Conservation (phyloP, 2,888 invertebrate genomes). For the Andrena dorsata region DNA sequence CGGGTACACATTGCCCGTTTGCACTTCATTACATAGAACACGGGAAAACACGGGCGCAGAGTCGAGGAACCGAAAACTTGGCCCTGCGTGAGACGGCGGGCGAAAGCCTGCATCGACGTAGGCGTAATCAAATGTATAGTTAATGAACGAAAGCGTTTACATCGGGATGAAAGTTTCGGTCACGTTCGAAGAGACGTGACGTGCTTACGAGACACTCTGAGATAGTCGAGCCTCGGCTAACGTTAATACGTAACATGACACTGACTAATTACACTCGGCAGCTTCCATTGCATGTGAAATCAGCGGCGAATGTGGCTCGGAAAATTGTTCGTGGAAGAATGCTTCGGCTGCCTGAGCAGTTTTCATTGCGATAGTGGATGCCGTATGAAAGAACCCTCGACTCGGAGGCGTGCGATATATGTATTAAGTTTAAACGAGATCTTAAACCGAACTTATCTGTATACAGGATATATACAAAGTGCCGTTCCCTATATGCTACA, state of each 20-base stretch:
- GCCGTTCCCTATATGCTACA: neutral
- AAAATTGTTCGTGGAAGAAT: neutral
- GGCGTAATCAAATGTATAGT: slow-evolving; percentile 31
- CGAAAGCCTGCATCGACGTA: slow-evolving; percentile 14
- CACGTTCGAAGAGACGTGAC: slow-evolving; percentile 23
- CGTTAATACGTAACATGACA: slow-evolving; percentile 33
- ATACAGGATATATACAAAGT: neutral
- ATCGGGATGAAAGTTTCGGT: slow-evolving; percentile 32
- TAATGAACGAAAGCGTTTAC: slow-evolving; percentile 53
- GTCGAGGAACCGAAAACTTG: slow-evolving; percentile 43
- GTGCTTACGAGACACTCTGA: slow-evolving; percentile 20
- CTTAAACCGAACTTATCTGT: neutral
- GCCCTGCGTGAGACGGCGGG: neutral
- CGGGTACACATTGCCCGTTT: slow-evolving; percentile 50
- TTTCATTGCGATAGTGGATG: neutral
- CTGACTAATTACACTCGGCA: slow-evolving; percentile 42
- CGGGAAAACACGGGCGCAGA: slow-evolving; percentile 25
- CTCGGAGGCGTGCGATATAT: too few relatives aligned
- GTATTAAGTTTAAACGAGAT: neutral
- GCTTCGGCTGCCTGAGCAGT: neutral
- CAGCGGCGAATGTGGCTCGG: neutral
- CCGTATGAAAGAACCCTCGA: neutral
- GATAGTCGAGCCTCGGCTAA: slow-evolving; percentile 24
- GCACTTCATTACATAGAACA: slow-evolving; percentile 56
- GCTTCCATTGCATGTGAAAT: slow-evolving; percentile 16